These are phyloP conservation scores for Liopterus haemorrhoidalis DNA, from an alignment of 2,888 invertebrate species.

Conservation along the genomic window DNA sequence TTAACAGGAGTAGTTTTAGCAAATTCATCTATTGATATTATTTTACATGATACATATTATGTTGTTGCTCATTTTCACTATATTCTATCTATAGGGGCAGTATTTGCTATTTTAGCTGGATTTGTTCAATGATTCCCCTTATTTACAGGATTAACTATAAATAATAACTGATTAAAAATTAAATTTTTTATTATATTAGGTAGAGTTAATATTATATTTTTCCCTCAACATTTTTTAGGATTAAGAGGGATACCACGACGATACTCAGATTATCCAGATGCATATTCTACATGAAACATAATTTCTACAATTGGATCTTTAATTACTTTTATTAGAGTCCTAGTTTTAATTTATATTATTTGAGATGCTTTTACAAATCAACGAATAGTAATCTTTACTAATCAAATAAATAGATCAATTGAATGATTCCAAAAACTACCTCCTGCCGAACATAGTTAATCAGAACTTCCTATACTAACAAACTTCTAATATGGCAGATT, in stretches of 20 bases:
- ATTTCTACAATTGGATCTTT: slow-evolving; percentile 62
- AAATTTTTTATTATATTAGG: slow-evolving; percentile 68
- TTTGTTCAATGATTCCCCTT: slow-evolving; percentile 65
- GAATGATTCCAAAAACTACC: slow-evolving; percentile 57
- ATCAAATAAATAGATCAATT: slow-evolving; percentile 53
- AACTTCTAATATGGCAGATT: slow-evolving; percentile 59
- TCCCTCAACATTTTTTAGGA: slow-evolving; percentile 73
- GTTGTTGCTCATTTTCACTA: slow-evolving; percentile 80
- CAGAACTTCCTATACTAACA: slow-evolving; percentile 53
- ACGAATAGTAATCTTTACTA: slow-evolving; percentile 49
- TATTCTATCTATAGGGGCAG: slow-evolving; percentile 72
- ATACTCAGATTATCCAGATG: slow-evolving; percentile 67
- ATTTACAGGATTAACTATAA: slow-evolving; percentile 58
- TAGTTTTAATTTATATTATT: slow-evolving; percentile 57
- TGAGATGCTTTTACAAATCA: slow-evolving; percentile 55
- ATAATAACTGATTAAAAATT: slow-evolving; percentile 56
- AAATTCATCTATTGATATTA: slow-evolving; percentile 71
- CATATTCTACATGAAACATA: slow-evolving; percentile 60
- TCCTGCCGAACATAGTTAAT: slow-evolving; percentile 55
- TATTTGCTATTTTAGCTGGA: slow-evolving; percentile 71
- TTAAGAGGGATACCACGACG: slow-evolving; percentile 69
- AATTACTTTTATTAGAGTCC: slow-evolving; percentile 54
- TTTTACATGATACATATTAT: slow-evolving; percentile 77
- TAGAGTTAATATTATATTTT: slow-evolving; percentile 73
- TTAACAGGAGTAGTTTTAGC: slow-evolving; percentile 63